These are phyloP conservation scores for Drosophila saltans DNA, from an alignment of 1,140 invertebrate genomes.

Conservation along the genomic window DNA sequence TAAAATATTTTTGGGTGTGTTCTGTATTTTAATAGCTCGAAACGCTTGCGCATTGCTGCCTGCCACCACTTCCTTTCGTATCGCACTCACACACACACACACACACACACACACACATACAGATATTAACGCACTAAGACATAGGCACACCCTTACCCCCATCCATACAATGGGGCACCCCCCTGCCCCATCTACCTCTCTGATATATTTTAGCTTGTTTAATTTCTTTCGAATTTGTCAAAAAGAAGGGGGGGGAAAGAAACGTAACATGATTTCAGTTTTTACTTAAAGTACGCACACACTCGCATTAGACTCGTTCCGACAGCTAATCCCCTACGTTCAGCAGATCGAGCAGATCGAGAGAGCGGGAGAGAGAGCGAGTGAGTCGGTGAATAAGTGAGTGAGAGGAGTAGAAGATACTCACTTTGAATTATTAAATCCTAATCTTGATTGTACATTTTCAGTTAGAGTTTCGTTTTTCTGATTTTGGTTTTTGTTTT, in stretches of 20 bases:
- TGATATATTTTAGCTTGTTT: constrained; percentile 53
- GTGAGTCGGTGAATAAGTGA: constrained; percentile 9
- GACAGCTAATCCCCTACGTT: constrained; percentile 66
- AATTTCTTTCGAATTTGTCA: constrained; percentile 80
- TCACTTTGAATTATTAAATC: constrained; percentile 80
- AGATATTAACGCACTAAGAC: constrained; percentile 4
- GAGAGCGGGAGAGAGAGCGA: neutral
- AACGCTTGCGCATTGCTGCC: constrained; percentile 67
- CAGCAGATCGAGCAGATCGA: constrained; percentile 20
- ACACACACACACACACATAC: constrained; percentile 19
- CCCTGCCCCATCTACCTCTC: constrained; percentile 7
- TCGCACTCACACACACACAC: constrained; percentile 36
- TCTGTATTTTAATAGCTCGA: constrained; percentile 80
- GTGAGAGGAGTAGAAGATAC: constrained; percentile 38
- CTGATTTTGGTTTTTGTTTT: constrained; percentile 8
- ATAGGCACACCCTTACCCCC: constrained; percentile 23
- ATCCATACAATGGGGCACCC: neutral
- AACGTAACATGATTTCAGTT: constrained; percentile 81
- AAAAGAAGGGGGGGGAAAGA: constrained; percentile 40
- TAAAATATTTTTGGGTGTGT: constrained; percentile 82
- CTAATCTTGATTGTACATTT: constrained; percentile 74
- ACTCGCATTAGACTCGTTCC: constrained; percentile 50
- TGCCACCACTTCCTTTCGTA: constrained; percentile 75
- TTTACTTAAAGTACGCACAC: constrained; percentile 59
- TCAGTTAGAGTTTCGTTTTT: constrained; percentile 31